Evolutionary conservation across 1,140 invertebrate species (phyloP), one percentile per base, ranked within the genome.

Genomic region (Macrocentrus cingulum): DNA sequence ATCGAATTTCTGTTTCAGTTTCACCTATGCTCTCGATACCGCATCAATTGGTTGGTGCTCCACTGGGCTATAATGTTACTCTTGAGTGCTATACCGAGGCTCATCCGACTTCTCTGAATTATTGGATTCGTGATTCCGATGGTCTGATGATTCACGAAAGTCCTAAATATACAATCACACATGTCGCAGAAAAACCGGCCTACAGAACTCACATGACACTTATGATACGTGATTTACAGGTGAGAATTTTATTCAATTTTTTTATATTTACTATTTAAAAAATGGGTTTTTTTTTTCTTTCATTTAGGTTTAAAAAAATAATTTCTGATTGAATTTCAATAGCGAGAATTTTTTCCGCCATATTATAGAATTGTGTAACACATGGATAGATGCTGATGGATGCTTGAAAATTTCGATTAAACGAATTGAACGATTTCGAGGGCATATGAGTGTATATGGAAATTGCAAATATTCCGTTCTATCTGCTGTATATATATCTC

Each of bases 81-180:
- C 76, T 96, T 41, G 92, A 94, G 76, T 95, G 93, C 75, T 88
- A 89, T 70, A 92, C 91, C 1, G 93, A 95, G 76, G 92, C 92
- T 6, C 90, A 94, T 80, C 93, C 94, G 2, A 91, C 88, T 2
- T 94, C 92, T 6, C 83, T 95, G 18, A 95, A 95, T 79, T 95
- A 94, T 72, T 96, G 94, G 94, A 92, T 90, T 0, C 79, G 88
- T 48, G 34, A 25, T n/a, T 91, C 92, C 64, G 90, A 91, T 63
- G 89, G 90, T 1, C 84, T 90, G 67, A 94, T 94, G 91, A 92
- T 95, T 46, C 91, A 92, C 64, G 91, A 93, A 64, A 91, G 87
- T 22, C 71, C 77, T 15, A 94, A 94, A 75, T 94, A 93, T 74
- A 87, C 87, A 58, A 77, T 81, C 4, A 76, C 81, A 15, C 72